Percentiles rank a stretch among this genome's conserved stretches.
These are phyloP conservation scores for Cepaea nemoralis DNA, from an alignment of 1,140 invertebrate genomes.

Conservation along the genomic window DNA sequence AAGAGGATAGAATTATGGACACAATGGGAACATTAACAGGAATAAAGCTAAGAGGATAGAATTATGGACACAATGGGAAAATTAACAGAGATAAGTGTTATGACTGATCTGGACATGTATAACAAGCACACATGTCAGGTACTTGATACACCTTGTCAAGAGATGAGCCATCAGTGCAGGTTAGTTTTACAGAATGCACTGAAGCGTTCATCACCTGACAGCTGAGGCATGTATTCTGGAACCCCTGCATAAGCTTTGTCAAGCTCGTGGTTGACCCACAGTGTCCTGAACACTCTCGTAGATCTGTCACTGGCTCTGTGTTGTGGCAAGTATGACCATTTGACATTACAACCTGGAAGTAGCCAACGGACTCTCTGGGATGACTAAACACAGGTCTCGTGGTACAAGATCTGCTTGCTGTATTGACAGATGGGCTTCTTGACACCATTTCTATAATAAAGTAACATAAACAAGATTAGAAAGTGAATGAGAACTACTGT, in stretches of 20 bases:
- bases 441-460: neutral
- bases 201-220: neutral
- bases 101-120: neutral
- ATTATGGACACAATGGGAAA: neutral
- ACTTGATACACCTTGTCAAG: neutral
- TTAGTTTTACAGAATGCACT: neutral
- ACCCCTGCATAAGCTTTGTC: neutral
- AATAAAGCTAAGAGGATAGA: no score
- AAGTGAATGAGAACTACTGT: neutral
- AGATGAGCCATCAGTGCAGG: conserved; percentile 21
- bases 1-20: no score
- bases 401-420: neutral
- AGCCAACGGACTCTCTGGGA: conserved; percentile 1
- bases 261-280: neutral
- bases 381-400: neutral
- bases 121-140: conserved; percentile 4
- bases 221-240: neutral
- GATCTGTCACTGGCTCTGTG: neutral
- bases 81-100: neutral
- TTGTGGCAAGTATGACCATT: conserved; percentile 18
- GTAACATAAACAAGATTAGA: neutral
- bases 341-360: neutral
- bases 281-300: neutral
- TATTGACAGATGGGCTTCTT: neutral
- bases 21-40: no score